A percentile compares a stretch with the other conserved stretches of the same genome.
These are phyloP conservation scores for Scaptodrosophila latifasciaeformis DNA, from an alignment of 2,888 invertebrate genomes.

Conservation along the genomic window DNA sequence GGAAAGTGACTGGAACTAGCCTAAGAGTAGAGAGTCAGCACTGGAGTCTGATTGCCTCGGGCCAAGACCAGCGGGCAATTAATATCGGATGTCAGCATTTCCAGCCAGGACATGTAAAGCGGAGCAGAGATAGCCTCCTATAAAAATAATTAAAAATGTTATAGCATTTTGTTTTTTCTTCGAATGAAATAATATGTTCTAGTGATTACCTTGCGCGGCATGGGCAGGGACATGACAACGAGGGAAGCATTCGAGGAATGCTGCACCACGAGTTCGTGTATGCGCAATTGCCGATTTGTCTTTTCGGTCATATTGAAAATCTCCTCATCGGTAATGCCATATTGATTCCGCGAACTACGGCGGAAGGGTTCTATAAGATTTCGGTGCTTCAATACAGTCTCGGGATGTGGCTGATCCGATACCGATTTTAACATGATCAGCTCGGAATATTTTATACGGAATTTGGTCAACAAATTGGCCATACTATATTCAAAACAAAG, in stretches of 20 bases:
- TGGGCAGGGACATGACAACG: constrained; percentile 96
- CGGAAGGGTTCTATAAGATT: constrained; percentile 82
- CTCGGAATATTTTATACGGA: constrained; percentile 94
- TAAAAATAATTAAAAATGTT: neutral
- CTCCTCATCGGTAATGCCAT: constrained; percentile 78
- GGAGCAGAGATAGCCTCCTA: constrained; percentile 90
- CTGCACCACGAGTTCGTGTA: constrained; percentile 90
- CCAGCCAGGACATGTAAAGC: constrained; percentile 97
- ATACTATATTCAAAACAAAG: constrained; percentile 79
- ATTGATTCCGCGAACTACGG: constrained; percentile 62
- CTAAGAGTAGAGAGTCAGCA: constrained; percentile 91
- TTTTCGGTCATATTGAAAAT: constrained; percentile 82
- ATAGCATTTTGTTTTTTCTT: neutral
- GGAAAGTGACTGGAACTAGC: constrained; percentile 38
- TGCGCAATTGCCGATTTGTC: constrained; percentile 91
- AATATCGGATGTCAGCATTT: constrained; percentile 90
- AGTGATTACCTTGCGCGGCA: constrained; percentile 92
- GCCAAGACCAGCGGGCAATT: constrained; percentile 90
- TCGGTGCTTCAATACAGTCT: constrained; percentile 84
- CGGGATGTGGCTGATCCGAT: constrained; percentile 85
- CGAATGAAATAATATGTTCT: no score
- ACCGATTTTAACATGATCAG: constrained; percentile 94
- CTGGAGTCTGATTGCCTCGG: constrained; percentile 91
- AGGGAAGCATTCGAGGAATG: constrained; percentile 91
- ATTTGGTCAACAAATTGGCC: constrained; percentile 93